Evolutionary conservation across 2,113 vertebrate genomes (phyloP).

Genomic region (Etheostoma spectabile): DNA sequence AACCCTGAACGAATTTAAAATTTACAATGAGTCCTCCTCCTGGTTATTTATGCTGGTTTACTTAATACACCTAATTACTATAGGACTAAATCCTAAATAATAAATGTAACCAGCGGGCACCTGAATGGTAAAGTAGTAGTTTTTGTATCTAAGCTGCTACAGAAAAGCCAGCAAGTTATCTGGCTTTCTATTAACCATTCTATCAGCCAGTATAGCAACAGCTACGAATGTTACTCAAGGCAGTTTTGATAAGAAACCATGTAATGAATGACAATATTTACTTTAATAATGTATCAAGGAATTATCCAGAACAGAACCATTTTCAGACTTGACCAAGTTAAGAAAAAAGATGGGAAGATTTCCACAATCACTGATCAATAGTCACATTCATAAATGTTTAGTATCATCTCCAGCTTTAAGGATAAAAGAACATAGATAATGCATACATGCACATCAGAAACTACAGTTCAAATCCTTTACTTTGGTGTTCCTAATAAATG

Average conservation of each 20-base stretch:
- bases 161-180: neutral
- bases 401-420: neutral
- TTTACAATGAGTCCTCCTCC: neutral
- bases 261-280: conserved; percentile 1
- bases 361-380: neutral
- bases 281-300: neutral
- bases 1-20: conserved; percentile 18
- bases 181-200: conserved; percentile 8
- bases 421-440: neutral
- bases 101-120: conserved; percentile 13
- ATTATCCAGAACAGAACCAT: neutral
- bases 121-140: conserved; percentile 24
- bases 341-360: neutral
- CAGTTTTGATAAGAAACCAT: conserved; percentile 1
- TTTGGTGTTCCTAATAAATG: neutral
- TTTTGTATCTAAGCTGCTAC: conserved; percentile 18
- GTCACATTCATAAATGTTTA: neutral
- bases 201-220: conserved; percentile 6
- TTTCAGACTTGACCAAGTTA: neutral
- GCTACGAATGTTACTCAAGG: conserved; percentile 15
- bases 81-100: conserved; percentile 14
- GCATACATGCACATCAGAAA: neutral
- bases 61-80: neutral
- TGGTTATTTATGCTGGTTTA: conserved; percentile 8
- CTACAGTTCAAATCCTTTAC: neutral